Base-by-base conservation (phyloP, 2,888 invertebrate genomes). In the Meteorus cinctellus region DNA sequence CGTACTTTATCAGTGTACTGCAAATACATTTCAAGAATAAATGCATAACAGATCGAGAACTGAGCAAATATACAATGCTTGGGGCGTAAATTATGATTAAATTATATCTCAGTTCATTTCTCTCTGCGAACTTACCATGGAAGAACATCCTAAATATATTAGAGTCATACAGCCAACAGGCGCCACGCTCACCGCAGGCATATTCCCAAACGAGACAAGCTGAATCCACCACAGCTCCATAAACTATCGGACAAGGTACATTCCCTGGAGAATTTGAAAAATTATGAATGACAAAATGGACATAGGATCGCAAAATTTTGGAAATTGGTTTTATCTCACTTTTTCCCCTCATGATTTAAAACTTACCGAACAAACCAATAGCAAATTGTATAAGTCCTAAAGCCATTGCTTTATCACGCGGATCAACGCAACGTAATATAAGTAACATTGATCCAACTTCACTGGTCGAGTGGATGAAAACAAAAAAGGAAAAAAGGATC, bases 181-280 rank as follows among this genome's bases (percentile, higher is more conserved):
- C 96, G 77, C 96, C 97, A 83, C 93, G 91, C 85, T 94, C 92
- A 63, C 94, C 95, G 88, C 96, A 96, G 2, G 95, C 93, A 76
- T 92, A 93, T 90, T 96, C 96, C 92, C 97, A 96, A 82, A 96
- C 94, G 45, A 96, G 92, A 89, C 97, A 97, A 5, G 97, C 96
- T 1, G 96, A 96, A 91, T 97, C 97, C 74, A 97, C 95, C 4
- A 97, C 96, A 62, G 96, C 95, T 78, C 97, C 97, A 90, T 97
- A 97, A 83, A 97, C 94, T 83, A 97, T 96, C n/a, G 97, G 97
- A 90, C 97, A 97, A 83, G 97, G 97, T 86, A 97, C 97, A 90
- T 97, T 97, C 82, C 96, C 92, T 92, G 82, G 3, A 83, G 75
- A 74, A 63, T 62, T 31, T 69, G n/a, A 34, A 67, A 14, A 24